These are phyloP conservation scores for Silurus lanzhouensis DNA, from an alignment of 2,797 vertebrate genomes.

Conservation along the genomic window DNA sequence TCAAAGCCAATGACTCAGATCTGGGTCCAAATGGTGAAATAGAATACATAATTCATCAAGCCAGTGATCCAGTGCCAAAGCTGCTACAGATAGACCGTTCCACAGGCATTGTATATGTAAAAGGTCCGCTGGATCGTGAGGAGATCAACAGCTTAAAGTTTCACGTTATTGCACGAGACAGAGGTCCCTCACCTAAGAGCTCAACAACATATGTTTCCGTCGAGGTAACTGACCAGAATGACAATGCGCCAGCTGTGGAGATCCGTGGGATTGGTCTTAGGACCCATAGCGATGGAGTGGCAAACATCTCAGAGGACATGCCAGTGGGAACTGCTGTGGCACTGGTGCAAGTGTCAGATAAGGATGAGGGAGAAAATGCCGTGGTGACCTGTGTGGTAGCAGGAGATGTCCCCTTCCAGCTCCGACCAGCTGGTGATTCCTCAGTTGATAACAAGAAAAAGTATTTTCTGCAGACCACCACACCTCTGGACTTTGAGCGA, in stretches of 20 bases:
- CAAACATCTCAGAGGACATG: slow-evolving; percentile 97
- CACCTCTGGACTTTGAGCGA: slow-evolving; percentile 89
- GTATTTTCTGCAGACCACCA: slow-evolving; percentile 97
- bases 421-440: slow-evolving; percentile 91
- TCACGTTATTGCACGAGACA: slow-evolving; percentile 92
- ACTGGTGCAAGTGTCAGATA: slow-evolving; percentile 95
- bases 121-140: slow-evolving; percentile 91
- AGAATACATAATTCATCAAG: slow-evolving; percentile 95
- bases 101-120: slow-evolving; percentile 92
- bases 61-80: slow-evolving; percentile 87
- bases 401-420: slow-evolving; percentile 93
- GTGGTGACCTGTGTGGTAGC: slow-evolving; percentile 98
- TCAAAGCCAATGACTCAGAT: slow-evolving; percentile 96
- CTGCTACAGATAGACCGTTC: slow-evolving; percentile 89
- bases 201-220: slow-evolving; percentile 93
- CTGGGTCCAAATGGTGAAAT: slow-evolving; percentile 95
- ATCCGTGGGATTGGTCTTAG: slow-evolving; percentile 95
- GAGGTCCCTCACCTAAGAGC: slow-evolving; percentile 93
- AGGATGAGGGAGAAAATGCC: slow-evolving; percentile 94
- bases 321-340: slow-evolving; percentile 94
- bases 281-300: slow-evolving; percentile 93
- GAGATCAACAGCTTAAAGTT: slow-evolving; percentile 90
- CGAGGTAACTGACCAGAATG: slow-evolving; percentile 94
- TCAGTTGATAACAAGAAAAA: slow-evolving; percentile 96
- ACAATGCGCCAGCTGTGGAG: slow-evolving; percentile 94